phyloP scores from a whole-genome alignment of 2,888 invertebrate genomes.

The Pollenia angustigena region DNA sequence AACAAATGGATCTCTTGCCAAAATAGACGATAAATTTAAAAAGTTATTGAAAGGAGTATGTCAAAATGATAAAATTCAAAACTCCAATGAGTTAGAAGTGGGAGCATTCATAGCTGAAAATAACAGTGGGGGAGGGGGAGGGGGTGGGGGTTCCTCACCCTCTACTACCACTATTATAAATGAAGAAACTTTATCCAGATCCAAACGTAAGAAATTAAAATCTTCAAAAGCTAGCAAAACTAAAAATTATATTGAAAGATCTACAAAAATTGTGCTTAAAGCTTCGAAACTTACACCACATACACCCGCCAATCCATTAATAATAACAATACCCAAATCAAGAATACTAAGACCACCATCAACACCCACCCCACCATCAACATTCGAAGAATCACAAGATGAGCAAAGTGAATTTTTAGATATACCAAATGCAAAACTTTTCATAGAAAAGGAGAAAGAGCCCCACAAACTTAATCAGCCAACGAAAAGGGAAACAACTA shows the following conservation, averaged over 20 bases:
- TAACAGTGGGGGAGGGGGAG: slow-evolving; percentile 10
- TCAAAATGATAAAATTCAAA: slow-evolving; percentile 39
- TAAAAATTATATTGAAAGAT: slow-evolving; percentile 43
- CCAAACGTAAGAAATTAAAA: slow-evolving; percentile 58
- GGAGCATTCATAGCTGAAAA: neutral
- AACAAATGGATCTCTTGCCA: slow-evolving; percentile 54
- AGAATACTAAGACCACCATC: slow-evolving; percentile 27
- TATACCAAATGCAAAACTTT: slow-evolving; percentile 33
- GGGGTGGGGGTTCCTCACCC: slow-evolving; percentile 52
- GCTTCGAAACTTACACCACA: slow-evolving; percentile 53
- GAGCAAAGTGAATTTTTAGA: slow-evolving; percentile 12
- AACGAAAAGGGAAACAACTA: neutral
- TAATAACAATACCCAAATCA: slow-evolving; percentile 63
- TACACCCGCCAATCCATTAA: slow-evolving; percentile 49
- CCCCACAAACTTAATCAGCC: neutral
- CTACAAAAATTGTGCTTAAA: slow-evolving; percentile 55
- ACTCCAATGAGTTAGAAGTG: neutral
- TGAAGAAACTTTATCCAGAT: slow-evolving; percentile 36
- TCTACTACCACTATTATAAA: slow-evolving; percentile 56
- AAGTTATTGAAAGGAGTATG: slow-evolving; percentile 36
- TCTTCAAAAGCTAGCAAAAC: slow-evolving; percentile 51
- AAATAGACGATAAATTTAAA: slow-evolving; percentile 54
- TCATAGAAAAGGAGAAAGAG: slow-evolving; percentile 32
- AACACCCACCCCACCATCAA: neutral
- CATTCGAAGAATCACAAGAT: slow-evolving; percentile 2